Evolutionary conservation across 2,888 invertebrate genomes (phyloP).

Genomic region (Elaeidobius kamerunicus): DNA sequence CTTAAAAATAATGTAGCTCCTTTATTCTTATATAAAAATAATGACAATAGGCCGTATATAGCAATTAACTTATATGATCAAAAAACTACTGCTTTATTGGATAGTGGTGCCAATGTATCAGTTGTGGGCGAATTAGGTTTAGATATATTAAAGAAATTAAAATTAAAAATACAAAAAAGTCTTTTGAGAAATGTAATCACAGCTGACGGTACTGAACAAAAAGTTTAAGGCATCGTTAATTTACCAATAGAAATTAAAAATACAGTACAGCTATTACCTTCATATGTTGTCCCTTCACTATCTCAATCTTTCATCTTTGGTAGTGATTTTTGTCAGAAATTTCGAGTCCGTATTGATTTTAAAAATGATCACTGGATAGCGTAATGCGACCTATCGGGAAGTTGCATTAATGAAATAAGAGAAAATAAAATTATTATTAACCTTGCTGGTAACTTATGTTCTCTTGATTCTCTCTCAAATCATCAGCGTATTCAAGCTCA

Average conservation of each 20-base stretch:
- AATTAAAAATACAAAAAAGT: neutral
- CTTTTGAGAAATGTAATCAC: neutral
- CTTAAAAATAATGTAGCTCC: too few relatives aligned
- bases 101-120: neutral
- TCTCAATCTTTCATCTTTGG: neutral
- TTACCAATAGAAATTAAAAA: neutral
- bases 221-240: neutral
- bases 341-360: neutral
- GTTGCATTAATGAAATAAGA: neutral
- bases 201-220: neutral
- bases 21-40: too few relatives aligned
- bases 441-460: neutral
- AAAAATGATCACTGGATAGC: neutral
- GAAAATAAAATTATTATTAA: neutral
- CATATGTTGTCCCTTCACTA: neutral
- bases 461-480: neutral
- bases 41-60: constrained; percentile 1
- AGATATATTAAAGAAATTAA: neutral
- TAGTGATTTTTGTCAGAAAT: neutral
- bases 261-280: neutral
- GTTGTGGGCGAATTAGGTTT: neutral
- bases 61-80: neutral
- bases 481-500: neutral
- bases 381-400: neutral
- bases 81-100: neutral